These are phyloP conservation scores for Hydropotes inermis DNA, from an alignment of 2,113 vertebrate species.

Conservation along the genomic window DNA sequence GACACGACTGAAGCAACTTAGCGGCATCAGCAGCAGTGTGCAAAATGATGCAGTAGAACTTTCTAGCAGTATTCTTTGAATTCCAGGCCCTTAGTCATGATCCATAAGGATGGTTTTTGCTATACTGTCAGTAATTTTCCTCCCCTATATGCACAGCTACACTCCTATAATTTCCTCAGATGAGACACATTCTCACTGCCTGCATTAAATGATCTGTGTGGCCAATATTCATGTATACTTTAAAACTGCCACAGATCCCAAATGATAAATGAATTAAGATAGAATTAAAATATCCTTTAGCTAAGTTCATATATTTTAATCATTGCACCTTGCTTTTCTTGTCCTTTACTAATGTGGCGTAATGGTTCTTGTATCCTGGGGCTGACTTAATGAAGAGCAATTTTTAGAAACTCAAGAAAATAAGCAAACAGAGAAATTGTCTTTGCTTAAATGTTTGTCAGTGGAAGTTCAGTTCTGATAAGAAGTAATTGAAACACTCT, in stretches of 20 bases:
- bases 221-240: neutral
- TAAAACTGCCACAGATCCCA: conserved; percentile 13
- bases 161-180: neutral
- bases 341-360: neutral
- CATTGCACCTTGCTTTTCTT: neutral
- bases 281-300: conserved; percentile 31
- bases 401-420: conserved; percentile 54
- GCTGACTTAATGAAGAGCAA: conserved; percentile 29
- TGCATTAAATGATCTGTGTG: neutral
- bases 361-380: neutral
- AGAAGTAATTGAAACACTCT: conserved; percentile 13
- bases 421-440: conserved; percentile 40
- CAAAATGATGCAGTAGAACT: neutral
- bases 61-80: neutral
- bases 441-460: conserved; percentile 3
- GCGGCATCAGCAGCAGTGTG: too few relatives aligned
- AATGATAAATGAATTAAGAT: conserved; percentile 6
- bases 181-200: neutral
- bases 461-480: conserved; percentile 36
- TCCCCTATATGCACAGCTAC: neutral
- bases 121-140: neutral
- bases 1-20: too few relatives aligned
- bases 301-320: conserved; percentile 38
- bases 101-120: neutral
- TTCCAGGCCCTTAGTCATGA: neutral